These are phyloP conservation scores for Chironomus tepperi DNA, from an alignment of 1,140 invertebrate species.

Conservation along the genomic window DNA sequence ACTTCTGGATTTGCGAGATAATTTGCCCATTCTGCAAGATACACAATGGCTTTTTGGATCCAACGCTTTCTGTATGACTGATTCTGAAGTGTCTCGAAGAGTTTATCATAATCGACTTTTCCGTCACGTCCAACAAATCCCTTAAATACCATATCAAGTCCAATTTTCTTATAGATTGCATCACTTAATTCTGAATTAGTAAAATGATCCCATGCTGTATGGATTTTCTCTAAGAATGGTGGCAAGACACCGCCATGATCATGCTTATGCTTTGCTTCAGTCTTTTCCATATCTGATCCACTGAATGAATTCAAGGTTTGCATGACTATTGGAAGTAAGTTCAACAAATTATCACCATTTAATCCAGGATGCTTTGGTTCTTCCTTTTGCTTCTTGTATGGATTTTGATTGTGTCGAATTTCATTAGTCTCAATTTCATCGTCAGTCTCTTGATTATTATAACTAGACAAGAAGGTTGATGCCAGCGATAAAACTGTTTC, in stretches of 20 bases:
- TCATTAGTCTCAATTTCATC: constrained; percentile 27
- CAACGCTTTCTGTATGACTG: constrained; percentile 63
- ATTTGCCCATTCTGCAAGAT: constrained; percentile 62
- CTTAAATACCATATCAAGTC: constrained; percentile 53
- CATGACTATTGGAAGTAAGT: constrained; percentile 54
- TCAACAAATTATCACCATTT: constrained; percentile 48
- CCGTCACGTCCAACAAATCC: constrained; percentile 55
- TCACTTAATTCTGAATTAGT: constrained; percentile 66
- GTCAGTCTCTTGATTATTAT: constrained; percentile 29
- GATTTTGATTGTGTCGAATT: constrained; percentile 32
- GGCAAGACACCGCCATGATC: constrained; percentile 63
- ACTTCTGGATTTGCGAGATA: constrained; percentile 64
- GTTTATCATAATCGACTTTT: constrained; percentile 56
- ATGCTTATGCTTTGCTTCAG: constrained; percentile 52
- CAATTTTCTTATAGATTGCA: constrained; percentile 60
- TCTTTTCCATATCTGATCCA: constrained; percentile 44
- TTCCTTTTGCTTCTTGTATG: constrained; percentile 27
- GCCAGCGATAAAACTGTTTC: constrained; percentile 52
- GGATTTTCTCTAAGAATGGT: constrained; percentile 61
- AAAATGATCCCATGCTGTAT: constrained; percentile 69
- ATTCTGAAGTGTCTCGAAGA: constrained; percentile 68
- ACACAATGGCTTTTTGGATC: constrained; percentile 63
- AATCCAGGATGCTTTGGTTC: constrained; percentile 30
- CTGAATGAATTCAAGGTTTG: constrained; percentile 47
- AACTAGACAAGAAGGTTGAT: constrained; percentile 47